Evolutionary conservation across 2,888 invertebrate genomes (phyloP), one percentile per base, ranked within the genome.

Genomic region (Unio delphinus): DNA sequence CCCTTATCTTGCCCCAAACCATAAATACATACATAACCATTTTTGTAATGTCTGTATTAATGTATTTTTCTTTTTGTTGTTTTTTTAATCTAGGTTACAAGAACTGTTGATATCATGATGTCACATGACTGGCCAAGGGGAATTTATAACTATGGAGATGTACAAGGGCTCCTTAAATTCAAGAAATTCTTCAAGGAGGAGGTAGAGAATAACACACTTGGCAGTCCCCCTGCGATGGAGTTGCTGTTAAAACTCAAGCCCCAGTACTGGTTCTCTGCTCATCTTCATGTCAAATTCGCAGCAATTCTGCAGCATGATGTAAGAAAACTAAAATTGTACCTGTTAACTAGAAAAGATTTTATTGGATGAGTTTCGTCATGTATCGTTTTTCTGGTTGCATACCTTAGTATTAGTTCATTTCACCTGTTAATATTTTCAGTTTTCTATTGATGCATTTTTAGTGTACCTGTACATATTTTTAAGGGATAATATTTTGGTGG

Each of bases 111-210:
- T 91, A 94, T 99, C 61, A 95, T 96, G 91, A 89, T 99, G 79
- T 96, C 97, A 0, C 99, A 99, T 90, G 99, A 99, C 89, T 99
- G 99, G 99, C 99, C 99, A 11, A 91, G 92, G 72, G 95, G 95
- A 1, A 94, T 99, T 69, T 95, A 95, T 76, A 92, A 95, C 77
- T 94, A 94, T 91, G 99, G 99, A 11, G 93, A 99, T 90, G 92
- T 92, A 66, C 90, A 93, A 4, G 91, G 92, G 76, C 91, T 99
- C 17, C 89, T 97, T 15, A 92, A 92, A 76, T 91, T 91, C 66
- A 98, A 98, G 91, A 94, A 95, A 55, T 95, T 93, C 91, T 95
- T 98, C 79, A 92, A 94, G 79, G 93, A 94, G 55, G 99, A 99
- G 83, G 93, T 99, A 76, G 93, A 95, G 74, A 92, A 92, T 8